A percentile compares a stretch with the other conserved stretches of the same genome.
phyloP scores from a whole-genome alignment of 2,113 vertebrate genomes.

The Xerus inauris region DNA sequence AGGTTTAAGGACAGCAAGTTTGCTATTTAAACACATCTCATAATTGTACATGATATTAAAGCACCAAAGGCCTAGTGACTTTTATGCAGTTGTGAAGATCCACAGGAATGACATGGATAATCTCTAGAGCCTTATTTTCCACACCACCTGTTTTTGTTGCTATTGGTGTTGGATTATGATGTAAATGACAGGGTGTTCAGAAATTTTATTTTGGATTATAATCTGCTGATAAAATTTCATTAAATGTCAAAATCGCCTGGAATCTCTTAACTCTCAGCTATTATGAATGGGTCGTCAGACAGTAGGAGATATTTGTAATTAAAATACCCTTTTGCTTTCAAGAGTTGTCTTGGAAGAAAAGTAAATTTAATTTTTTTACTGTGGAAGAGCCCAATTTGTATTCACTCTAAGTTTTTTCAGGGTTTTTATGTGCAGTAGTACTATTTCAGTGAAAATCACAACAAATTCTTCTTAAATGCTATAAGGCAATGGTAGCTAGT shows the following conservation, averaged over 20 bases:
- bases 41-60: constrained; percentile 83
- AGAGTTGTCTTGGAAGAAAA: constrained; percentile 72
- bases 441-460: constrained; percentile 70
- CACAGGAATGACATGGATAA: constrained; percentile 76
- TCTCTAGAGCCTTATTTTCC: constrained; percentile 88
- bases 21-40: constrained; percentile 83
- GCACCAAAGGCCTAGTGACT: constrained; percentile 87
- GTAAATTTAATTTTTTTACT: constrained; percentile 67
- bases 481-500: background rate
- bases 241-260: constrained; percentile 87
- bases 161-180: constrained; percentile 84
- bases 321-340: constrained; percentile 74
- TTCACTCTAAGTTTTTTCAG: constrained; percentile 10
- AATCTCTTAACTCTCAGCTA: constrained; percentile 85
- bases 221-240: constrained; percentile 84
- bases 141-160: constrained; percentile 85
- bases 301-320: constrained; percentile 79
- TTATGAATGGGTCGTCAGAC: constrained; percentile 76
- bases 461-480: constrained; percentile 45
- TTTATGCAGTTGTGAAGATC: constrained; percentile 81
- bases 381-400: constrained; percentile 62
- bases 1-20: constrained; percentile 84
- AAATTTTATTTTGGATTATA: constrained; percentile 89
- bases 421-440: constrained; percentile 59
- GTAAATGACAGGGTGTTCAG: constrained; percentile 85